These are phyloP conservation scores for Clistopyga incitator DNA, from an alignment of 2,888 invertebrate genomes.

Conservation along the genomic window DNA sequence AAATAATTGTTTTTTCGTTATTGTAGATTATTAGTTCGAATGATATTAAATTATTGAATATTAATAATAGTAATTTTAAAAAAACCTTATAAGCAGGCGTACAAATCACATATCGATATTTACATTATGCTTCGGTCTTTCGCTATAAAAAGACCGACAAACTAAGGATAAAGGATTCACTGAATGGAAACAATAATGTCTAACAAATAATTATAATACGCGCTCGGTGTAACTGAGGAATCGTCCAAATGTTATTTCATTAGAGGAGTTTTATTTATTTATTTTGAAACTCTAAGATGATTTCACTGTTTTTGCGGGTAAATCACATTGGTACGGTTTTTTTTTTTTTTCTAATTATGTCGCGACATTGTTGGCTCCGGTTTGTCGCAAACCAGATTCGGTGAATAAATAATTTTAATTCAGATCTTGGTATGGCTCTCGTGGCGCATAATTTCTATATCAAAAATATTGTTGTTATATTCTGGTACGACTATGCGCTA, in stretches of 20 bases:
- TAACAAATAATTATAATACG: conserved; percentile 3
- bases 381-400: conserved; percentile 48
- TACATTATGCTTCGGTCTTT: conserved; percentile 39
- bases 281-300: conserved; percentile 17
- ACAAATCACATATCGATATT: conserved; percentile 49
- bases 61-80: conserved; percentile 7
- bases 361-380: conserved; percentile 48
- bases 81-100: conserved; percentile 33
- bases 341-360: conserved; percentile 42
- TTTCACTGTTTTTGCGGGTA: conserved; percentile 21
- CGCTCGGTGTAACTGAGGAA: conserved; percentile 14
- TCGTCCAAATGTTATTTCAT: conserved; percentile 9
- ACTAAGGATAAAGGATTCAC: conserved; percentile 7
- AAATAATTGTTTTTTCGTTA: conserved; percentile 54
- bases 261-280: conserved; percentile 40
- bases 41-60: conserved; percentile 20
- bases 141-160: conserved; percentile 29
- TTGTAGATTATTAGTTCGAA: conserved; percentile 39
- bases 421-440: conserved; percentile 70
- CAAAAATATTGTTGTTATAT: conserved; percentile 78
- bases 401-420: conserved; percentile 62
- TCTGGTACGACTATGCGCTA: conserved; percentile 74
- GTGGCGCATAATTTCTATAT: conserved; percentile 74
- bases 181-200: conserved; percentile 3
- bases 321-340: conserved; percentile 41